These are phyloP conservation scores for Stegana nigrithorax DNA, from an alignment of 2,888 invertebrate genomes.

Conservation along the genomic window DNA sequence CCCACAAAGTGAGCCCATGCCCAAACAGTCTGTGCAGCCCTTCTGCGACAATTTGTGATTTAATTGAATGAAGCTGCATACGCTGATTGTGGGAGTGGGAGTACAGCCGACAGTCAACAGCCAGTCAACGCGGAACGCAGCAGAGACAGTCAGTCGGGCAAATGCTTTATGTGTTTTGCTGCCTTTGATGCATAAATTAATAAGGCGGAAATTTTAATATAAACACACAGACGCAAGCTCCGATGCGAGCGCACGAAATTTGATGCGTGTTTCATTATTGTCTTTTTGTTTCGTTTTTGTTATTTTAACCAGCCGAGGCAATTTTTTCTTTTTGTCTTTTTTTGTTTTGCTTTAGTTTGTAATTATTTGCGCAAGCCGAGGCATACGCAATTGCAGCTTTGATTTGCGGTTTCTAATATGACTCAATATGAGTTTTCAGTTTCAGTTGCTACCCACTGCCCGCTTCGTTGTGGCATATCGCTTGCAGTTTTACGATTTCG, in stretches of 20 bases:
- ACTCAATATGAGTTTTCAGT: too few species aligned
- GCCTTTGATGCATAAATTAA: conserved; percentile 49
- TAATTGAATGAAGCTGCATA: conserved; percentile 40
- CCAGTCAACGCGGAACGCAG: too few species aligned
- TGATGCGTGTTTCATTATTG: not conserved
- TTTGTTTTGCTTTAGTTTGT: too few species aligned
- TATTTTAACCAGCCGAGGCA: too few species aligned
- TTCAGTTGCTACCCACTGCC: too few species aligned
- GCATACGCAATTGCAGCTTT: too few species aligned
- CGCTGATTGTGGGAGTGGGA: not conserved
- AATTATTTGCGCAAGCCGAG: too few species aligned
- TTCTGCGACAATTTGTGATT: conserved; percentile 43
- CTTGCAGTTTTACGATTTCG: too few species aligned
- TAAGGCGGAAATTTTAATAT: conserved; percentile 65
- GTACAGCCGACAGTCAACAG: not conserved
- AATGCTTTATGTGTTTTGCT: conserved; percentile 42
- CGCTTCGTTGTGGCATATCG: too few species aligned
- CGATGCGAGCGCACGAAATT: conserved; percentile 31
- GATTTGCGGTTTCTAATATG: too few species aligned
- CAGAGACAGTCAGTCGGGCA: conserved; percentile 30
- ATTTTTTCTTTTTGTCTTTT: conserved; percentile 34
- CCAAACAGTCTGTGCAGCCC: not conserved
- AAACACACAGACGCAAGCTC: conserved; percentile 40
- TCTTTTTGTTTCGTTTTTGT: too few species aligned
- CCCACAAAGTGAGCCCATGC: not conserved